phyloP scores from a whole-genome alignment of 1,140 invertebrate genomes.

The Tribolium castaneum region DNA sequence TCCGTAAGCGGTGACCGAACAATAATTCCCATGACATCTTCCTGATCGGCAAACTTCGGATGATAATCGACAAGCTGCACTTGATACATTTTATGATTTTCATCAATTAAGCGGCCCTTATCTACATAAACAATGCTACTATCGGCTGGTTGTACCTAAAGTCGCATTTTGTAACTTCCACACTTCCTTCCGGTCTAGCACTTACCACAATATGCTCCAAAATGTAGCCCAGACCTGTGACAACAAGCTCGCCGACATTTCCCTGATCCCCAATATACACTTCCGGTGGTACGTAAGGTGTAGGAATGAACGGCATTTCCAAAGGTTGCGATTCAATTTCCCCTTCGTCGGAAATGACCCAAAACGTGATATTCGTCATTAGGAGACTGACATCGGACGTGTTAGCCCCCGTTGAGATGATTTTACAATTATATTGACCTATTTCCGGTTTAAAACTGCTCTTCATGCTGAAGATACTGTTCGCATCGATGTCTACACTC shows the following conservation, averaged over 20 bases:
- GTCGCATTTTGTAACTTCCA: neutral
- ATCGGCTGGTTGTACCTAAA: conserved; percentile 57
- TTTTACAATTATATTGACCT: conserved; percentile 60
- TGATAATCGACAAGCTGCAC: conserved; percentile 59
- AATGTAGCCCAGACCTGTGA: conserved; percentile 55
- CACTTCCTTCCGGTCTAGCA: neutral
- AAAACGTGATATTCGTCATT: conserved; percentile 51
- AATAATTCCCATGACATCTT: conserved; percentile 56
- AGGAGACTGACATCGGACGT: conserved; percentile 48
- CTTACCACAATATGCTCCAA: conserved; percentile 55
- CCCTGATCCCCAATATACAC: conserved; percentile 48
- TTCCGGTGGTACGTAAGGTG: conserved; percentile 48
- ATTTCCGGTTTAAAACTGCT: conserved; percentile 57
- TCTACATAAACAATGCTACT: conserved; percentile 54
- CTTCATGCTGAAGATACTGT: conserved; percentile 54
- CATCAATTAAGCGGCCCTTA: conserved; percentile 39
- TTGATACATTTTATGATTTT: conserved; percentile 47
- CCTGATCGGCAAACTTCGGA: conserved; percentile 58
- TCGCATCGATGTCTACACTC: conserved; percentile 41
- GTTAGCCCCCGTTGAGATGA: conserved; percentile 47
- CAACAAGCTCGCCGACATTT: conserved; percentile 47
- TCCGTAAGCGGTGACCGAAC: conserved; percentile 55
- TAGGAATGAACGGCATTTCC: conserved; percentile 55
- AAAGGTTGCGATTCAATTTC: conserved; percentile 52
- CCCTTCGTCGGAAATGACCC: conserved; percentile 53